Percentiles rank a stretch among this genome's conserved stretches.
Conservation (phyloP, 2,113 vertebrate species). For the Cathartes aura region DNA sequence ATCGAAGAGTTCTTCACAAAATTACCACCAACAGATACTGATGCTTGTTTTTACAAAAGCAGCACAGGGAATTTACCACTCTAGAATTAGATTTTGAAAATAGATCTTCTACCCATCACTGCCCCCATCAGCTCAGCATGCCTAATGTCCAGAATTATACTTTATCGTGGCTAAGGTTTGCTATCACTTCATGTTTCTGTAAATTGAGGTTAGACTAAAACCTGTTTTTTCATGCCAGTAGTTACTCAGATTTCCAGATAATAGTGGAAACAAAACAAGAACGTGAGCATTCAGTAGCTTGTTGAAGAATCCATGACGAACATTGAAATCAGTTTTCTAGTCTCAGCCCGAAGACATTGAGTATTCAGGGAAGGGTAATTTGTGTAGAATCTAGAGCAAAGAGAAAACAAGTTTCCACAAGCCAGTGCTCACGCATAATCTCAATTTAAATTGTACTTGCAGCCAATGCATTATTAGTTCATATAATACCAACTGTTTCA, state of each 20-base stretch:
- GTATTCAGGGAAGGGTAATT: neutral
- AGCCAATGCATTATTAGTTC: neutral
- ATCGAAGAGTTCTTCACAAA: neutral
- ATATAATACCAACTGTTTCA: neutral
- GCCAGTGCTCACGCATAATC: neutral
- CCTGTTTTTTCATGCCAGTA: neutral
- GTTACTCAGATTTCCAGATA: neutral
- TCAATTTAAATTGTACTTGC: neutral
- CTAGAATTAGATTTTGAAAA: neutral
- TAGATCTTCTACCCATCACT: neutral
- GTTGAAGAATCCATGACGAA: neutral
- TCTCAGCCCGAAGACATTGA: fast-evolving
- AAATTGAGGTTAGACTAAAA: neutral
- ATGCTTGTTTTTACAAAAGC: neutral
- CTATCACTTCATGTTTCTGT: neutral
- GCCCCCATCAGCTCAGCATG: neutral
- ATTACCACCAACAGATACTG: neutral
- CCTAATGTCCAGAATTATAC: neutral
- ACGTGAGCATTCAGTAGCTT: neutral
- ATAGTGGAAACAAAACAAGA: neutral
- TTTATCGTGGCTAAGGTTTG: neutral
- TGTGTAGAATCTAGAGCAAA: neutral
- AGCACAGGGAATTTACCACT: neutral
- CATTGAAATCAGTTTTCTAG: neutral
- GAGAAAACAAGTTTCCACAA: neutral